Percentiles rank a stretch among this genome's conserved stretches.
These are phyloP conservation scores for Neopelma chrysocephalum DNA, from an alignment of 2,797 vertebrate genomes.

Conservation along the genomic window DNA sequence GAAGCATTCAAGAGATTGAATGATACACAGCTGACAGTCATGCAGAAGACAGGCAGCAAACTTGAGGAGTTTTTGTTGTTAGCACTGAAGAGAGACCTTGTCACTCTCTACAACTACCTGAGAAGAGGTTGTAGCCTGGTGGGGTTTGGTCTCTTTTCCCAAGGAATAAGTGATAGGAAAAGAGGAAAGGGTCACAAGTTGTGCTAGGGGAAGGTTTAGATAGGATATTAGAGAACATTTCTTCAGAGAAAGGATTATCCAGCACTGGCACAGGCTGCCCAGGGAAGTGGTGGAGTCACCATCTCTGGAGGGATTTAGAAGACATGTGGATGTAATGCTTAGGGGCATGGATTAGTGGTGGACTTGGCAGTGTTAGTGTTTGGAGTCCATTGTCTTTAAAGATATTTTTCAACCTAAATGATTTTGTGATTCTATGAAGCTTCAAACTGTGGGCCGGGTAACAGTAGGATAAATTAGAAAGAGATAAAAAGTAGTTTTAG, in stretches of 20 bases:
- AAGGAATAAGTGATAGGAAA: neutral
- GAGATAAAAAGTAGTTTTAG: neutral
- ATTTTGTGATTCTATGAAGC: neutral
- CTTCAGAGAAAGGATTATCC: neutral
- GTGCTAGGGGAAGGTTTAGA: neutral
- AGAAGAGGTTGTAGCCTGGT: neutral
- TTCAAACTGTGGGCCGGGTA: neutral
- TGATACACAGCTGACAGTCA: neutral
- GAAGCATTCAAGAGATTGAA: neutral
- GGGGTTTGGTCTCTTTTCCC: neutral
- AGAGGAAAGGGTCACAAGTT: neutral
- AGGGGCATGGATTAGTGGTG: neutral
- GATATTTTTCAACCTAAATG: neutral
- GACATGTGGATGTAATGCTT: neutral
- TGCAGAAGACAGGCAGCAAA: neutral
- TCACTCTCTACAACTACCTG: no score
- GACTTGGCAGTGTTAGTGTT: neutral
- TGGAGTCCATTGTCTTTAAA: neutral
- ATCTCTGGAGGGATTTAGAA: neutral
- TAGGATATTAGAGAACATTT: neutral
- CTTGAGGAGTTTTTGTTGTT: neutral
- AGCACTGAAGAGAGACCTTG: neutral
- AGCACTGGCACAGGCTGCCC: neutral
- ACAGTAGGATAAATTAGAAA: neutral
- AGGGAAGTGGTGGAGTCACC: neutral